Evolutionary conservation across 2,797 vertebrate genomes (phyloP), one percentile per base, ranked within the genome.

Genomic region (Taenioides sp.): DNA sequence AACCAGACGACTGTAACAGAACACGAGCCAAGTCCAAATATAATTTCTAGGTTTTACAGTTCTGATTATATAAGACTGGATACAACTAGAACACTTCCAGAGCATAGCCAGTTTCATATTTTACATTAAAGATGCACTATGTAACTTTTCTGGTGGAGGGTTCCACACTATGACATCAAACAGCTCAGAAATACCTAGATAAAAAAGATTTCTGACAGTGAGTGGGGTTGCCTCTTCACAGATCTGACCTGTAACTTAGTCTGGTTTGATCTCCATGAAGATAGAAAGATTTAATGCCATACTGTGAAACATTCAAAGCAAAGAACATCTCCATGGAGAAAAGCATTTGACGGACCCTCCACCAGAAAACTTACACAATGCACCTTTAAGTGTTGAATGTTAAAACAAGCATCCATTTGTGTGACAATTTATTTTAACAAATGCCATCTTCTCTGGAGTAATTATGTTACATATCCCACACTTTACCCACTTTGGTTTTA

Each of bases 11-110:
- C 79, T 84, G 72, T 37, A 85, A 77, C 80, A 84, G 80, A 85
- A 84, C 78, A 78, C 27, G 7, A 81, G 86, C 87, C 87, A 89
- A 87, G 82, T 82, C 81, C 83, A 89, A 84, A 80, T 72, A 75
- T 80, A 78, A 78, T 78, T 86, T 85, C 81, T 87, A 90, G 80
- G 84, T 87, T 78, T 82, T 80, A 81, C 76, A 80, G 25, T 20
- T 62, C 28, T 20, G 60, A 37, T n/a, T n/a, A 62, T 11, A 37
- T 34, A 34, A 62, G 18, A n/a, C 28, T 5, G 3, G 11, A 23
- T 58, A 14, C 10, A 22, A 7, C 22, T 14, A 34, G 6, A 23
- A 34, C 60, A 62, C 60, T 10, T 10, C 31, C 9, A 7, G 28
- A 18, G 27, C 11, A 27, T 17, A 23, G 16, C 5, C 57, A 25